Evolutionary conservation across 2,113 vertebrate genomes (phyloP).

Genomic region (Alces alces): DNA sequence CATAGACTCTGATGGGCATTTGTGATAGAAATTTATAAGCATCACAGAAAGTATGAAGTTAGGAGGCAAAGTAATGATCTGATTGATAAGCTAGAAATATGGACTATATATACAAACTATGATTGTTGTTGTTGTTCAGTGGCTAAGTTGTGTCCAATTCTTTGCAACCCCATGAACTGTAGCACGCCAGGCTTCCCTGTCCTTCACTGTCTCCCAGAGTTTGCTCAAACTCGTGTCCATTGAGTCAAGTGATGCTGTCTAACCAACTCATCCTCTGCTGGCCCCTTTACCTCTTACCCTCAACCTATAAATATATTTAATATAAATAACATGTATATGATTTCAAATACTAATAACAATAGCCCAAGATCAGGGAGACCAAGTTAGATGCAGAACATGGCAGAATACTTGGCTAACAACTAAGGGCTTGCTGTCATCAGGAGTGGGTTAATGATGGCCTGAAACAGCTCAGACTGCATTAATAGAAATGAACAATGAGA

Average conservation of each 20-base stretch:
- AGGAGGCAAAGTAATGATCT: not conserved
- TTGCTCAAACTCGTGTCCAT: not conserved
- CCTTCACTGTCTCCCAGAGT: not conserved
- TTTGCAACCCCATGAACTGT: not conserved
- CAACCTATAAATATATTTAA: not conserved
- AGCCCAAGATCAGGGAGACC: not conserved
- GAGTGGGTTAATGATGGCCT: accelerated
- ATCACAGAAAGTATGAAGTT: too few species aligned
- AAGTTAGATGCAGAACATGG: not conserved
- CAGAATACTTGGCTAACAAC: not conserved
- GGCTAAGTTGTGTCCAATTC: not conserved
- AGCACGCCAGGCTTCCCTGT: not conserved
- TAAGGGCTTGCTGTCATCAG: too few species aligned
- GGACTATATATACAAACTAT: not conserved
- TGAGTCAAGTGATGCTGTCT: not conserved
- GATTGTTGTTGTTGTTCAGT: not conserved
- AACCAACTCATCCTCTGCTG: not conserved
- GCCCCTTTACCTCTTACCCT: not conserved
- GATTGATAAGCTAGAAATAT: not conserved
- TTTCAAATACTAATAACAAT: not conserved
- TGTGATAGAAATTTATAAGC: not conserved
- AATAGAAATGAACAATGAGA: not conserved
- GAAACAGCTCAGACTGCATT: not conserved
- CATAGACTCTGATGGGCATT: not conserved
- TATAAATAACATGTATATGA: not conserved